Evolutionary conservation across 2,888 invertebrate species (phyloP).

Genomic region (Pollenia angustigena): DNA sequence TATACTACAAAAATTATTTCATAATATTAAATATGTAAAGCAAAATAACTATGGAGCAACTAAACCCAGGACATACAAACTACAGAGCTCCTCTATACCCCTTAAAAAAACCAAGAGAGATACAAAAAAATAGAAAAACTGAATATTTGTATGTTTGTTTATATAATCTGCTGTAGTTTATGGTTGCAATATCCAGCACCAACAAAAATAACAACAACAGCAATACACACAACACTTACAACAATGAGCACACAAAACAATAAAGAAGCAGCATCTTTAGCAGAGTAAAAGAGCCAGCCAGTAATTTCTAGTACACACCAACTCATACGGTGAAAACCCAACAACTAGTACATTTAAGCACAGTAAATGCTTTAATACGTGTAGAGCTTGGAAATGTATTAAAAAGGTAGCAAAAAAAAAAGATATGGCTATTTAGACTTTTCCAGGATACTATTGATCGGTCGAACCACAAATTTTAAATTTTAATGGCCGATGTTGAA

Average conservation of each 20-base stretch:
- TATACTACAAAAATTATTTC: slow-evolving; percentile 51
- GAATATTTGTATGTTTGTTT: slow-evolving; percentile 13
- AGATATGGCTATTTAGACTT: too few relatives aligned
- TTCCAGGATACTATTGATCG: too few relatives aligned
- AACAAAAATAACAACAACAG: slow-evolving; percentile 4
- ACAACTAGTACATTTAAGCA: slow-evolving; percentile 43
- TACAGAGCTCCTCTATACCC: background rate
- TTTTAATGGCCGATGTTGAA: too few relatives aligned
- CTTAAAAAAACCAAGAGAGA: slow-evolving; percentile 1
- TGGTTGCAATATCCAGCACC: slow-evolving; percentile 44
- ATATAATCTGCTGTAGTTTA: slow-evolving; percentile 63
- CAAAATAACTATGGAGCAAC: slow-evolving; percentile 48
- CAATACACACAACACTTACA: slow-evolving; percentile 56
- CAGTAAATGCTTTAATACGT: slow-evolving; percentile 24
- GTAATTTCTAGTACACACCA: slow-evolving; percentile 31
- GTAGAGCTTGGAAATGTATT: background rate
- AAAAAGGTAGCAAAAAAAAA: background rate
- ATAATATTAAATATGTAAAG: slow-evolving; percentile 62
- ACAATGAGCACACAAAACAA: slow-evolving; percentile 45
- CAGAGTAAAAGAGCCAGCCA: slow-evolving; percentile 57
- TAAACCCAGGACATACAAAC: slow-evolving; percentile 59
- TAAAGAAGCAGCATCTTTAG: slow-evolving; percentile 70
- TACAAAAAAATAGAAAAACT: slow-evolving; percentile 24
- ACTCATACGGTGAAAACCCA: slow-evolving; percentile 60
- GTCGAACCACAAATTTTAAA: too few relatives aligned